Evolutionary conservation across 1,140 invertebrate genomes (phyloP).

Genomic region (Bombus breviceps): DNA sequence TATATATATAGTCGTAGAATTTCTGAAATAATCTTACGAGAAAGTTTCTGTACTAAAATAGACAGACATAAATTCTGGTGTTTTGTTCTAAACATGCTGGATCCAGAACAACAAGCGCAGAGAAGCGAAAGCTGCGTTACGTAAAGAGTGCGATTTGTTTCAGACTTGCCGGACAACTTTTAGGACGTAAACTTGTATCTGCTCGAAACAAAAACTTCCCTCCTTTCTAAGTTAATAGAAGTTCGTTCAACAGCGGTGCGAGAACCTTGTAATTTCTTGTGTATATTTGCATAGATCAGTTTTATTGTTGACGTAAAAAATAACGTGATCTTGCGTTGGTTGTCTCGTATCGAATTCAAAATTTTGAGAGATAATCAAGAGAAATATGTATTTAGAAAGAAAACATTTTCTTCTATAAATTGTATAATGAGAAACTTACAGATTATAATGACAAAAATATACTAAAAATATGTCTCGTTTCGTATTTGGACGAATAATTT

Average conservation of each 20-base stretch:
- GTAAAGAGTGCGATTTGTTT: not conserved
- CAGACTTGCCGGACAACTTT: not conserved
- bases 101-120: not conserved
- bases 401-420: not conserved
- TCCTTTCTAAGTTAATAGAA: not conserved
- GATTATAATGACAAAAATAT: not conserved
- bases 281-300: not conserved
- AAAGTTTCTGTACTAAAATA: not conserved
- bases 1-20: not conserved
- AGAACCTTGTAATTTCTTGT: not conserved
- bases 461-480: too few species aligned
- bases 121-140: not conserved
- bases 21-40: not conserved
- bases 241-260: too few species aligned
- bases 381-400: not conserved
- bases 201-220: constrained; percentile 2
- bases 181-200: not conserved
- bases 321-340: too few species aligned
- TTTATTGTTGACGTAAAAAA: not conserved
- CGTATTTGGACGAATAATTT: too few species aligned
- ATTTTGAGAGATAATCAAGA: too few species aligned
- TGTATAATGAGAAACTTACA: too few species aligned
- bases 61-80: not conserved
- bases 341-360: too few species aligned
- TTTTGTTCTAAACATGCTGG: not conserved